A percentile compares a stretch with the other conserved stretches of the same genome.
Conservation (phyloP, 1,140 invertebrate species). For the Oryctes rhinoceros region DNA sequence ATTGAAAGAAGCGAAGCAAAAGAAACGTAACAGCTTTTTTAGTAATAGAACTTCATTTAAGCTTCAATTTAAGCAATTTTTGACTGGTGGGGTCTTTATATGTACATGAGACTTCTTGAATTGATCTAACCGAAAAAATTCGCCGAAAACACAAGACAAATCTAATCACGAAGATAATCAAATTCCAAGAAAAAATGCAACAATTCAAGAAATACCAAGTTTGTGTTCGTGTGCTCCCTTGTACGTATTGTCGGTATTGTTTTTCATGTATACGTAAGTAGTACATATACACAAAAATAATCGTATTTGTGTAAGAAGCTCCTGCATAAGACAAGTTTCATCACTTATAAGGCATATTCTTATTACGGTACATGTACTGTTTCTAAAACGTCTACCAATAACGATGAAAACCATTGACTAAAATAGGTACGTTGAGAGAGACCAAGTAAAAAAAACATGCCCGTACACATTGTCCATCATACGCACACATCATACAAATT, state of each 20-base stretch:
- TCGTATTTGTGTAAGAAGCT: constrained; percentile 4
- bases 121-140: too few species aligned
- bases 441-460: constrained; percentile 37
- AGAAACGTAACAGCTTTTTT: too few species aligned
- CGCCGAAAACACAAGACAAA: too few species aligned
- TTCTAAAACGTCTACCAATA: constrained; percentile 1
- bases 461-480: constrained; percentile 21
- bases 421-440: background rate
- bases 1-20: too few species aligned
- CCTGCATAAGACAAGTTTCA: constrained; percentile 13
- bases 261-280: constrained; percentile 24
- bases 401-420: constrained; percentile 25
- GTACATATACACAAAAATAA: constrained; percentile 23
- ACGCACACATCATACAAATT: constrained; percentile 26
- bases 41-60: too few species aligned
- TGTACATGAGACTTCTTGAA: too few species aligned
- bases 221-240: constrained; percentile 3
- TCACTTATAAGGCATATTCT: constrained; percentile 29
- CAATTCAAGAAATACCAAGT: constrained; percentile 7
- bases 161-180: too few species aligned
- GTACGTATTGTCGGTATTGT: background rate
- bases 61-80: too few species aligned
- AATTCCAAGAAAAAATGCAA: background rate
- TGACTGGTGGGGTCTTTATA: too few species aligned
- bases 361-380: constrained; percentile 24